Base-by-base conservation (phyloP, 2,888 invertebrate genomes). In the Drosophila anomalata region DNA sequence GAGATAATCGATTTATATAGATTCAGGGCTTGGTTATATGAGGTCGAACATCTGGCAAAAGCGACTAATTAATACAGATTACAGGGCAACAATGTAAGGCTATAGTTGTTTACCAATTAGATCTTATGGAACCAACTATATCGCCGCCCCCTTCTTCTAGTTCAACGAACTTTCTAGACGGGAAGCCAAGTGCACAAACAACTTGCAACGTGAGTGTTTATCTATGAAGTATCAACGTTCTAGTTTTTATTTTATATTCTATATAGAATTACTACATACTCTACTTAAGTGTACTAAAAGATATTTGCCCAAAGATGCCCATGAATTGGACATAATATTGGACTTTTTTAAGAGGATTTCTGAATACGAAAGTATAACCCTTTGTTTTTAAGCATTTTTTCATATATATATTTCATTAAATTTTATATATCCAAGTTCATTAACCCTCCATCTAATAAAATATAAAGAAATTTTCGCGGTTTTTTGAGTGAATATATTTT, bases 31-130 rank as follows among this genome's bases (percentile, higher is more conserved):
- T 62, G 42, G 36, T 22, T 33, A 36, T 53, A 50, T 33, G 54
- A 57, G 51, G 48, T 51, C 70, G 41, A 73, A 48, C 79, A 79
- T 58, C 81, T 84, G 81, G 46, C 26, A n/a, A 51, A 51, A 31
- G n/a, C 14, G 41, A 31, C 44, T 33, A 41, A 41, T 56, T 12
- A 39, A 42, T 39, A 12, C 11, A 29, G 14, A 26, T 44, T 53
- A 9, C 31, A 22, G 12, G 5, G 14, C 20, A 14, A 66, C 68
- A 66, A 42, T 39, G 52, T 66, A 44, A 50, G 26, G 6, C 12
- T 24, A 17, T 5, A 63, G 44, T 39, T 65, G 44, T 63, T 65
- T 52, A 52, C 51, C 20, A 24, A 51, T 14, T 47, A 46, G 31
- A 51, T 44, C 62, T 50, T 42, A 20, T 31, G 36, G 6, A 50